Evolutionary conservation across 2,797 vertebrate species (phyloP).

Genomic region (Scyliorhinus canicula): DNA sequence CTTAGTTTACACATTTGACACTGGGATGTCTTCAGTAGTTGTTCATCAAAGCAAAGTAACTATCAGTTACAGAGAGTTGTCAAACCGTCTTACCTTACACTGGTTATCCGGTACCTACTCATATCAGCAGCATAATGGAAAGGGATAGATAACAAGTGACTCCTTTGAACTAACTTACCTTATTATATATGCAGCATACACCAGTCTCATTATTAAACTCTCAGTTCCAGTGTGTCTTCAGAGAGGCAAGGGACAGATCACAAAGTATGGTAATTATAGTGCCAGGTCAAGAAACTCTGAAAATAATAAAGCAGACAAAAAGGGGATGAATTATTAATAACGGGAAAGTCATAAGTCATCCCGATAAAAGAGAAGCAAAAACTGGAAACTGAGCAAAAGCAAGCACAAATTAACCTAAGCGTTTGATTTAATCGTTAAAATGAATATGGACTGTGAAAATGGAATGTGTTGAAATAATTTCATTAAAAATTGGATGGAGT

Average conservation of each 20-base stretch:
- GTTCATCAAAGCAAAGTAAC: neutral
- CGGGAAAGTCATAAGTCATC: neutral
- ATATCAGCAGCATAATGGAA: neutral
- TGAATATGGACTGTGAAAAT: neutral
- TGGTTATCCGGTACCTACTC: neutral
- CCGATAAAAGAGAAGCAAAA: neutral
- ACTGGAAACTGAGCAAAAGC: neutral
- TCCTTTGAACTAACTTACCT: neutral
- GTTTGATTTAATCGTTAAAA: neutral
- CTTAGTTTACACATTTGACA: neutral
- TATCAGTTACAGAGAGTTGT: neutral
- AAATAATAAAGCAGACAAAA: neutral
- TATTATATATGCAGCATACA: neutral
- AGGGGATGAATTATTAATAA: neutral
- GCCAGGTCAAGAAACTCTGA: neutral
- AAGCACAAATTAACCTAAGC: neutral
- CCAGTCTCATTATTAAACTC: neutral
- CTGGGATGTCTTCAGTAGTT: neutral
- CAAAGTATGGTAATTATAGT: neutral
- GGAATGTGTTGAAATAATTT: neutral
- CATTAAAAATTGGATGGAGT: neutral
- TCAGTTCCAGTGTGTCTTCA: neutral
- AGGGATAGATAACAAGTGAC: neutral
- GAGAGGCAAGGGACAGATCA: neutral
- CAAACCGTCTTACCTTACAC: neutral